These are phyloP conservation scores for Bugula neritina DNA, from an alignment of 2,888 invertebrate species.

Conservation along the genomic window DNA sequence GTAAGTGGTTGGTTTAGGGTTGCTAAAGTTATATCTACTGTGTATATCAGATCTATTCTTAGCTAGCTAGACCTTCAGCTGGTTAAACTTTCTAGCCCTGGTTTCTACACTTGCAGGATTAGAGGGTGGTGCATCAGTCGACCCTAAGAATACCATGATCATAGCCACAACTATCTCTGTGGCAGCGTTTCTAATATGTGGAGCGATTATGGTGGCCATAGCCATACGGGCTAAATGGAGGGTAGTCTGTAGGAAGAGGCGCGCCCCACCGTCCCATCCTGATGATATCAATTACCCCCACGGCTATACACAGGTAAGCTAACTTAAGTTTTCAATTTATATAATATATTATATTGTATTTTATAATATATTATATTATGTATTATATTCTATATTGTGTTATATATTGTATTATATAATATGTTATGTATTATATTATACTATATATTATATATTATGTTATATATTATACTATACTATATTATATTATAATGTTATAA, in stretches of 20 bases:
- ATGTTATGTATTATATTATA: too few species aligned
- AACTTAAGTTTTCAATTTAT: too few species aligned
- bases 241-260: constrained; percentile 16
- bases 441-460: too few species aligned
- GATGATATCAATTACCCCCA: constrained; percentile 20
- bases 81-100: too few species aligned
- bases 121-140: neutral
- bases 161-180: neutral
- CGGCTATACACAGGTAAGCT: constrained; percentile 13
- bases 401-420: too few species aligned
- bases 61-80: too few species aligned
- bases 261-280: neutral
- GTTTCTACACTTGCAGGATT: too few species aligned
- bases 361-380: neutral
- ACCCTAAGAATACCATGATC: neutral
- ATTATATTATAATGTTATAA: too few species aligned
- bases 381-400: too few species aligned
- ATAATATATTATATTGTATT: neutral
- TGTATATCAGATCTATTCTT: too few species aligned
- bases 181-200: neutral
- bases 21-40: too few species aligned
- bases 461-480: neutral
- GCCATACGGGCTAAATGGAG: constrained; percentile 2
- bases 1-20: too few species aligned
- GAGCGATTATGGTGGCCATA: neutral